These are phyloP conservation scores for Solea solea DNA, from an alignment of 2,113 vertebrate species.

Conservation along the genomic window DNA sequence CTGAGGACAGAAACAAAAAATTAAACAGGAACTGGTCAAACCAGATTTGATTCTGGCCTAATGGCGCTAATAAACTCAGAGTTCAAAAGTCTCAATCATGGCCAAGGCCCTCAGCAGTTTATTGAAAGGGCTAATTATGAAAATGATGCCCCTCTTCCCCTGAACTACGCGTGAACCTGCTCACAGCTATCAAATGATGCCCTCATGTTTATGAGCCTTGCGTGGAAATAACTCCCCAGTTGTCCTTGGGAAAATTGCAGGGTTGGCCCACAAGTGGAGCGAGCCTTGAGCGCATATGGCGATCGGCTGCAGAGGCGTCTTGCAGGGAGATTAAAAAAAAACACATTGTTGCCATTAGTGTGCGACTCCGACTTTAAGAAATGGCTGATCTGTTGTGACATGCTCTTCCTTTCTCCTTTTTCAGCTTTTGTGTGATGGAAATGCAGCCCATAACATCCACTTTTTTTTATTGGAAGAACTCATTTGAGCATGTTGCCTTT, in stretches of 20 bases:
- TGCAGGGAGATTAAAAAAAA: slow-evolving; percentile 20
- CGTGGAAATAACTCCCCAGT: slow-evolving; percentile 46
- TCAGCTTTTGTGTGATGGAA: slow-evolving; percentile 32
- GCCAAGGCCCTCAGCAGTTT: slow-evolving; percentile 31
- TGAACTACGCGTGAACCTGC: slow-evolving; percentile 71
- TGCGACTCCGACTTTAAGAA: slow-evolving; percentile 57
- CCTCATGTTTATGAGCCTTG: slow-evolving; percentile 34
- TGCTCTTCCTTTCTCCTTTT: slow-evolving; percentile 26
- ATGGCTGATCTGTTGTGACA: slow-evolving; percentile 66
- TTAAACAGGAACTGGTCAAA: slow-evolving; percentile 25
- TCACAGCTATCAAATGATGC: slow-evolving; percentile 42
- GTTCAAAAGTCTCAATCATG: slow-evolving; percentile 10
- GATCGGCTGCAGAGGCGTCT: slow-evolving; percentile 32
- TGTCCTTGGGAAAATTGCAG: slow-evolving; percentile 62
- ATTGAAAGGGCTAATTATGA: slow-evolving; percentile 45
- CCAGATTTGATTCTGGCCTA: slow-evolving; percentile 29
- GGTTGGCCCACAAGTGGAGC: slow-evolving; percentile 14
- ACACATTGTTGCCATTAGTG: slow-evolving; percentile 62
- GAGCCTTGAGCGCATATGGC: slow-evolving; percentile 30
- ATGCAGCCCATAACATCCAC: too few relatives aligned
- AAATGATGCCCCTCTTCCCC: slow-evolving; percentile 58
- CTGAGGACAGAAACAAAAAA: slow-evolving; percentile 17
- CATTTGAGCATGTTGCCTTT: too few relatives aligned
- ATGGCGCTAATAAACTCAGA: slow-evolving; percentile 20
- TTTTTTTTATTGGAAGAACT: too few relatives aligned